Base-by-base conservation (phyloP, 2,113 vertebrate genomes). In the Cacatua alba region DNA sequence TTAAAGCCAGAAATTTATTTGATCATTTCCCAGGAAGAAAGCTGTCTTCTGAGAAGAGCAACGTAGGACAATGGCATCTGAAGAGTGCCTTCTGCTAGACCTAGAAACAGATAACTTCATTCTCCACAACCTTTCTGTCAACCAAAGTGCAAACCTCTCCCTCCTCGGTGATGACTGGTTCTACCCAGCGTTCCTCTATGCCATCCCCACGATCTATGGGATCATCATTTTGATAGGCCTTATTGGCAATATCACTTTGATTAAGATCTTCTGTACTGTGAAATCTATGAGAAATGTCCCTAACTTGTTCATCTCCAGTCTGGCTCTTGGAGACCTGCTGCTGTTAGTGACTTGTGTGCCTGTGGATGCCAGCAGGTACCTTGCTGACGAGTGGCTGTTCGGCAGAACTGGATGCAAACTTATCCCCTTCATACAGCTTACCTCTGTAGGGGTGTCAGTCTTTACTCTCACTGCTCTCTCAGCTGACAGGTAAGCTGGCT, bases 381-480 rank as follows among this genome's bases (percentile, higher is more conserved):
- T 99, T 79, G 98, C 99, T 49, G 98, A 99, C 3, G 98, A 99
- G 95, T 99, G 99, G 99, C 97, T 99, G 37, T 99, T 99, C 21
- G 99, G 99, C 44, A 98, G 99, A 81, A 96, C 98, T 60, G 99
- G 99, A 55, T 99, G 99, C 97, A 99, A 99, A 97, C 98, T 99
- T 91, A 99, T 99, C 78, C 98, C 99, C 59, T 99, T 99, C 96
- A 99, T 99, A 64, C 99, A 99, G 97, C 98, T 99, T 53, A 99
- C 99, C 41, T 99, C 99, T 3, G 99, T 99, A 8, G 99, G 99
- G 63, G 99, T 99, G 82, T 99, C 99, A 33, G 99, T 99, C 91
- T 99, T 99, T 93, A 99, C 99, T 5, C 99, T 99, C 86, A 99
- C 99, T 8, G 99, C 99, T 35, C 98, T 99, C 72, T 99, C 99